Evolutionary conservation across 2,113 vertebrate species (phyloP), one percentile per base, ranked within the genome.

Genomic region (Trichechus manatus): DNA sequence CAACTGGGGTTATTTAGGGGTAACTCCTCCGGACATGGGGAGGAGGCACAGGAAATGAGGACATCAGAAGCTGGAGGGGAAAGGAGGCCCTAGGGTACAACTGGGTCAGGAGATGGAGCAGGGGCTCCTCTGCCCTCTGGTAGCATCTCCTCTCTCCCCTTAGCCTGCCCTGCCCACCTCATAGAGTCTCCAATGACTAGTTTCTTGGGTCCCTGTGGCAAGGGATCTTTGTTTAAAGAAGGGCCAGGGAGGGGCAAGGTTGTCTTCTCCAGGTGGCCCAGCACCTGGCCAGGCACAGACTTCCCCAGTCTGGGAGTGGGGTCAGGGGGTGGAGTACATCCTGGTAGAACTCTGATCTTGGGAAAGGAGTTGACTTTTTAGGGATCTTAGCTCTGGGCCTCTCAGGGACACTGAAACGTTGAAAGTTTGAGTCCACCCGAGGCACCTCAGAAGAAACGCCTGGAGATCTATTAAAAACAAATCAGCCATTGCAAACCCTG

Each of bases 181-280:
- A 63, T 31, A 39, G 13, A 47, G 33, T 91, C 36, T 94, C 80
- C 81, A 63, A 3, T 19, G 9, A 66, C 44, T 39, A 11, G 15
- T 59, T 89, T 53, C 61, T 85, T 15, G 1, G 82, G 44, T 39
- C 53, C 20, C 29, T 61, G 53, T 42, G 86, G 29, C 25, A 61
- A 94, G 59, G 15, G 25, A 56, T 15, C 15, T 56, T 56, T 17
- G 15, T 53, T 53, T 56, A 56, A 17, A 56, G 53, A 23, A 72
- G 22, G 17, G 31, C n/a, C 77, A 79, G 77, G 15, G 77, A 17
- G 17, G 77, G 47, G 47, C 63, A 75, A 56, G 29, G 63, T 11
- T 70, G 80, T 44, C n/a, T 89, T 87, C 74, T 94, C n/a, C 56
- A 64, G n/a, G 70, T 82, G 85, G 53, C 66, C n/a, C 83, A 53